Conservation (phyloP, 2,888 invertebrate species). For the Archips xylosteana region DNA sequence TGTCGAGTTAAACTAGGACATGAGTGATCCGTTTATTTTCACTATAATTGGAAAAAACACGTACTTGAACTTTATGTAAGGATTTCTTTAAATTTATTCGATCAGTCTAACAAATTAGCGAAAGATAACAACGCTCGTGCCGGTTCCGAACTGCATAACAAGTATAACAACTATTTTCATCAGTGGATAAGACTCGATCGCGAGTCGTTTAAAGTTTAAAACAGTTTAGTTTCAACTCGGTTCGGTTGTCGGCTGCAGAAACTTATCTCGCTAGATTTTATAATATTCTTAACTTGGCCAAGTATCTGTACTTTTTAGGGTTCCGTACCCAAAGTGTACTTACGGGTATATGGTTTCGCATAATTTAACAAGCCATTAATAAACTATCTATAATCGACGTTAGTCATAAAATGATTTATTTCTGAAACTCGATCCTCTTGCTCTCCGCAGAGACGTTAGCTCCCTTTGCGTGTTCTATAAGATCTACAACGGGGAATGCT, state of each 20-base stretch:
- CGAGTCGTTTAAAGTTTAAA: conserved; percentile 38
- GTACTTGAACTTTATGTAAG: not conserved
- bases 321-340: too few species aligned
- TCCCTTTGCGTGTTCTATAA: too few species aligned
- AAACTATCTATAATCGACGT: too few species aligned
- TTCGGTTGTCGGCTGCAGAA: conserved; percentile 33
- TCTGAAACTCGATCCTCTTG: too few species aligned
- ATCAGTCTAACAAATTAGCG: not conserved
- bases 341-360: too few species aligned
- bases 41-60: too few species aligned
- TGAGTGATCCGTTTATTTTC: too few species aligned
- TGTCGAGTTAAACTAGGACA: too few species aligned
- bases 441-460: too few species aligned
- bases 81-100: not conserved
- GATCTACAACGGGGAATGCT: too few species aligned
- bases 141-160: conserved; percentile 13
- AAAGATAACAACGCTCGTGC: not conserved
- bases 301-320: conserved; percentile 4
- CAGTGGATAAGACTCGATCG: conserved; percentile 27
- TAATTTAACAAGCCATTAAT: too few species aligned
- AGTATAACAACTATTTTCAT: conserved; percentile 32
- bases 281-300: conserved; percentile 36
- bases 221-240: conserved; percentile 35
- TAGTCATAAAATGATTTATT: too few species aligned
- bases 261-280: conserved; percentile 26